Evolutionary conservation across 2,797 vertebrate genomes (phyloP).

Genomic region (Enteromius fasciolatus): DNA sequence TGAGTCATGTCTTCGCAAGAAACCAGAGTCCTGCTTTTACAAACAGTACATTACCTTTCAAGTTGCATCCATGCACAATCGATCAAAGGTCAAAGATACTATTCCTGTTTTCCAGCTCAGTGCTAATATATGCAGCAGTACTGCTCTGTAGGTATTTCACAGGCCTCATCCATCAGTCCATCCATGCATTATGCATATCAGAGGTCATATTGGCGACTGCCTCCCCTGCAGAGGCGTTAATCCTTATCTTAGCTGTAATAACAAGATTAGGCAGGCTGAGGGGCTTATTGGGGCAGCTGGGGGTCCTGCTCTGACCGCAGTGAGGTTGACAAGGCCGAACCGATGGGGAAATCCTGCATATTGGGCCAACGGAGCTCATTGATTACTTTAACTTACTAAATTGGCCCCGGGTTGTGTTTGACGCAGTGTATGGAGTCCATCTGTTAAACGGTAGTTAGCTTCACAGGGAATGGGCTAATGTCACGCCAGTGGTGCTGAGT

Average conservation of each 20-base stretch:
- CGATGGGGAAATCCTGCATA: slow-evolving; percentile 51
- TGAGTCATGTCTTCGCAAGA: slow-evolving; percentile 49
- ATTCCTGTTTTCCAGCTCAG: slow-evolving; percentile 56
- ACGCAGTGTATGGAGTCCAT: slow-evolving; percentile 48
- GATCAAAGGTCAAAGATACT: slow-evolving; percentile 58
- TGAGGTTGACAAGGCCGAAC: slow-evolving; percentile 57
- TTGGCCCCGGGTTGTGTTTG: slow-evolving; percentile 47
- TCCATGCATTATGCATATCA: slow-evolving; percentile 66
- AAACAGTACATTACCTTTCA: slow-evolving; percentile 56
- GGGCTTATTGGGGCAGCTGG: slow-evolving; percentile 56
- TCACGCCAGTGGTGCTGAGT: slow-evolving; percentile 53
- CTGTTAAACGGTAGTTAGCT: slow-evolving; percentile 61
- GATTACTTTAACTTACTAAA: slow-evolving; percentile 63
- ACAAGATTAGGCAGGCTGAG: slow-evolving; percentile 62
- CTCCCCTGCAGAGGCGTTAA: slow-evolving; percentile 59
- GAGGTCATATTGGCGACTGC: slow-evolving; percentile 59
- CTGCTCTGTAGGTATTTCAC: slow-evolving; percentile 60
- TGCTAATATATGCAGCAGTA: slow-evolving; percentile 58
- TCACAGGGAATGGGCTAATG: slow-evolving; percentile 53
- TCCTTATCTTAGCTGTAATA: slow-evolving; percentile 67
- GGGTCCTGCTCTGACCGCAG: slow-evolving; percentile 58
- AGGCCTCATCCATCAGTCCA: slow-evolving; percentile 64
- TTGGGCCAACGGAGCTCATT: slow-evolving; percentile 50
- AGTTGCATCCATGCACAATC: slow-evolving; percentile 55
- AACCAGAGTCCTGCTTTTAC: slow-evolving; percentile 48